Conservation (phyloP, 2,888 invertebrate genomes). For the Leucophora obtusa region DNA sequence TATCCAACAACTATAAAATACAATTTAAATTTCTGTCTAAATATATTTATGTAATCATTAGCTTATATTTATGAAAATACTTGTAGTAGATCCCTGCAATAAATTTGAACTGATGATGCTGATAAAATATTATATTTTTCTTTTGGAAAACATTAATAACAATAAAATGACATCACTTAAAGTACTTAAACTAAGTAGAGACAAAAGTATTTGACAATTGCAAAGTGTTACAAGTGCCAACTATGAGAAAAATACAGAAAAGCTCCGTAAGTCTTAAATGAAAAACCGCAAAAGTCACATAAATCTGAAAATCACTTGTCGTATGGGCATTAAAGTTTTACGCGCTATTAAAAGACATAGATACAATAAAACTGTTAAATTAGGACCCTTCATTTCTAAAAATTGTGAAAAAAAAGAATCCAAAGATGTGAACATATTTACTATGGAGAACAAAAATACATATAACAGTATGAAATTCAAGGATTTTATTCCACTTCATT, state of each 20-base stretch:
- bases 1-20: too few species aligned
- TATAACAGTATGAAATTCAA: constrained; percentile 55
- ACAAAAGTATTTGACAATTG: constrained; percentile 14
- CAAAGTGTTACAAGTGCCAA: background rate
- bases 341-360: constrained; percentile 71
- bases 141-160: constrained; percentile 47
- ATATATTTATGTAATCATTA: constrained; percentile 29
- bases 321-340: constrained; percentile 72
- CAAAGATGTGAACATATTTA: constrained; percentile 15
- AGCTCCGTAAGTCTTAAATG: constrained; percentile 1
- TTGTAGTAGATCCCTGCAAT: constrained; percentile 20
- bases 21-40: too few species aligned
- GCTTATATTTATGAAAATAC: constrained; percentile 36
- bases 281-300: constrained; percentile 64
- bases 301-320: constrained; percentile 77
- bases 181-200: background rate
- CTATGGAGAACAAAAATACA: constrained; percentile 47
- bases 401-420: constrained; percentile 33
- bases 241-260: background rate
- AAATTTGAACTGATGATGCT: constrained; percentile 44
- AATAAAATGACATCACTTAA: constrained; percentile 36
- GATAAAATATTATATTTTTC: constrained; percentile 22
- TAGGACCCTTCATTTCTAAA: constrained; percentile 41
- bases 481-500: constrained; percentile 78
- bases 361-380: constrained; percentile 24